These are phyloP conservation scores for Schizotus pectinicornis DNA, from an alignment of 2,888 invertebrate species.

Conservation along the genomic window DNA sequence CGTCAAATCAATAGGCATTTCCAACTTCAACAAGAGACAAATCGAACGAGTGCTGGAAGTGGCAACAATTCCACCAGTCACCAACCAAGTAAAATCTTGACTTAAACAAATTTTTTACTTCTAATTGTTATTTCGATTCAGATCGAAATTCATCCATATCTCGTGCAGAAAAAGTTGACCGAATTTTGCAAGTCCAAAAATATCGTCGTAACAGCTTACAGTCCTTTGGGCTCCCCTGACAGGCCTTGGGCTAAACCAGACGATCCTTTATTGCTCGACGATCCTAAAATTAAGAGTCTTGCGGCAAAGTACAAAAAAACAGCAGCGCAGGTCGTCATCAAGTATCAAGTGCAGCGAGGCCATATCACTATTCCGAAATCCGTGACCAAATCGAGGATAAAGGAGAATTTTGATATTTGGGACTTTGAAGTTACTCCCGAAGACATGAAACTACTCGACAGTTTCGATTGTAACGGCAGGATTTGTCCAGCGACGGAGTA, in stretches of 20 bases:
- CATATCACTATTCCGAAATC: constrained; percentile 83
- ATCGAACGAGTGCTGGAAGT: constrained; percentile 59
- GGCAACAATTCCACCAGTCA: constrained; percentile 67
- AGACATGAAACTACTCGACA: constrained; percentile 70
- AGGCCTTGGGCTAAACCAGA: constrained; percentile 81
- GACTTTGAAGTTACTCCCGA: constrained; percentile 74
- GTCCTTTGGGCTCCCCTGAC: constrained; percentile 82
- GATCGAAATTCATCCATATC: constrained; percentile 82
- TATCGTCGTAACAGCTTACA: constrained; percentile 35
- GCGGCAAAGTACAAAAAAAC: constrained; percentile 70
- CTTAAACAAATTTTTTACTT: not conserved
- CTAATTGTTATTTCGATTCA: constrained; percentile 44
- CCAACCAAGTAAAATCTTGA: constrained; percentile 60
- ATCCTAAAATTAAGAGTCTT: constrained; percentile 64
- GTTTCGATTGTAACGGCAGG: constrained; percentile 75
- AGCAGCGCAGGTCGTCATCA: constrained; percentile 73
- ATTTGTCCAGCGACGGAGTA: constrained; percentile 69
- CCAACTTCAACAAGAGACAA: constrained; percentile 51
- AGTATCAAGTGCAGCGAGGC: constrained; percentile 70
- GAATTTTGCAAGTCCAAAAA: constrained; percentile 69
- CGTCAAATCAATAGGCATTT: constrained; percentile 56
- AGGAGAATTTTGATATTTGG: constrained; percentile 73
- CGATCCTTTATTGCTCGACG: constrained; percentile 72
- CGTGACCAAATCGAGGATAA: constrained; percentile 72
- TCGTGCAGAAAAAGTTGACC: constrained; percentile 71